Evolutionary conservation across 2,797 vertebrate species (phyloP).

Genomic region (Setipinna tenuifilis): DNA sequence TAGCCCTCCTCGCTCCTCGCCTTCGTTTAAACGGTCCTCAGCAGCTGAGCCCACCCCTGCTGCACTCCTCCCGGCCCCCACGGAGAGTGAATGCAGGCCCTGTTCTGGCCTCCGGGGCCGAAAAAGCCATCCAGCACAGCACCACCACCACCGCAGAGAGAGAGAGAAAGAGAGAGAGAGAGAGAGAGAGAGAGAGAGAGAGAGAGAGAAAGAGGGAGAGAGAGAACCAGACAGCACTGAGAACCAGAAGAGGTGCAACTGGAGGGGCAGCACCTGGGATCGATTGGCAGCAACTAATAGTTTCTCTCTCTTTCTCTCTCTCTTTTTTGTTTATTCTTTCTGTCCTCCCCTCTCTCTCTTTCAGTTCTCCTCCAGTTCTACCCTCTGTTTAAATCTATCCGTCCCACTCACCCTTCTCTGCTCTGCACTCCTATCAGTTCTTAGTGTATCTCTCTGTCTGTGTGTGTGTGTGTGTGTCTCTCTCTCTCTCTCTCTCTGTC

Average conservation of each 20-base stretch:
- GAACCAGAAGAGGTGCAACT: background rate
- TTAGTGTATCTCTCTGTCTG: background rate
- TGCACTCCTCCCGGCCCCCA: background rate
- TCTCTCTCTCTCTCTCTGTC: background rate
- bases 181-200: too few species aligned
- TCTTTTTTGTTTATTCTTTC: background rate
- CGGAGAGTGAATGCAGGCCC: background rate
- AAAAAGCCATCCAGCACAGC: background rate
- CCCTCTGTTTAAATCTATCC: background rate
- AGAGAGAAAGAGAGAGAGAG: too few species aligned
- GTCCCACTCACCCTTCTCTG: background rate
- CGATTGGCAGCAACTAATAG: slow-evolving; percentile 22
- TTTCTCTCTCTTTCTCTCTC: background rate
- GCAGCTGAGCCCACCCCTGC: background rate
- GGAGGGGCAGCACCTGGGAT: slow-evolving; percentile 15
- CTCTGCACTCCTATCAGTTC: background rate
- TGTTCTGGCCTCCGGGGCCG: slow-evolving; percentile 7
- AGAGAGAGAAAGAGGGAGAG: too few species aligned
- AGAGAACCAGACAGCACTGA: too few species aligned
- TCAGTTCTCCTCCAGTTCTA: background rate
- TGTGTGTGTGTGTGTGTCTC: too few species aligned
- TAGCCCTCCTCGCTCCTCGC: background rate
- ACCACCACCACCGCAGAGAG: too few species aligned
- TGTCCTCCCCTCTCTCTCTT: background rate
- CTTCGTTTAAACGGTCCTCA: background rate